phyloP scores from a whole-genome alignment of 2,113 vertebrate species.

The Pagrus major region DNA sequence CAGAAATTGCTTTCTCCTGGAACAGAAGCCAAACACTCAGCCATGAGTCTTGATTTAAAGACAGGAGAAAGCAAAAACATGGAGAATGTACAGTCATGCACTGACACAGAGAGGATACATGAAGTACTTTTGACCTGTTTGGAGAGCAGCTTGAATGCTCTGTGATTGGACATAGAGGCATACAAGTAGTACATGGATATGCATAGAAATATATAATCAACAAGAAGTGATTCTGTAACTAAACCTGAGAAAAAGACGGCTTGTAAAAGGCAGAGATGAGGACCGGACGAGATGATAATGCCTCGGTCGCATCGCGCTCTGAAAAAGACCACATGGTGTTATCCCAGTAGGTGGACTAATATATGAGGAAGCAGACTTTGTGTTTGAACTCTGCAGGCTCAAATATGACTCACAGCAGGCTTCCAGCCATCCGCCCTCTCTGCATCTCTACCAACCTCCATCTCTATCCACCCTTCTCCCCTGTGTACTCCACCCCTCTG shows the following conservation, averaged over 20 bases:
- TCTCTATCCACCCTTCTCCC: conserved; percentile 3
- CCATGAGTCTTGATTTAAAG: neutral
- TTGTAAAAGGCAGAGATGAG: conserved; percentile 11
- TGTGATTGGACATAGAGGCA: neutral
- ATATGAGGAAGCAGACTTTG: conserved; percentile 27
- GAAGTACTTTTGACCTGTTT: neutral
- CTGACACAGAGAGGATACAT: neutral
- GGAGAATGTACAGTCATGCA: neutral
- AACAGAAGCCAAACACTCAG: conserved; percentile 5
- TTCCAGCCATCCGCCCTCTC: conserved; percentile 22
- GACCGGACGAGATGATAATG: neutral
- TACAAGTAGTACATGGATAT: neutral
- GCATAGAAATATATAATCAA: neutral
- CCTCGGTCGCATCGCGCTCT: neutral
- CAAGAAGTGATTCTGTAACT: neutral
- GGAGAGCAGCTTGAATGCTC: neutral
- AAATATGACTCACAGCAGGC: conserved; percentile 41
- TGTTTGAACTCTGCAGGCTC: conserved; percentile 44
- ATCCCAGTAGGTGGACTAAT: conserved; percentile 38
- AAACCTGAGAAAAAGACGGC: neutral
- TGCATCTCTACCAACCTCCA: conserved; percentile 15
- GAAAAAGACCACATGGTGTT: conserved; percentile 5
- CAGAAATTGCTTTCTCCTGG: conserved; percentile 14
- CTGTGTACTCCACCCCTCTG: neutral
- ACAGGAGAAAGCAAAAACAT: neutral